Evolutionary conservation across 1,140 invertebrate genomes (phyloP).

Genomic region (Penaeus japonicus): DNA sequence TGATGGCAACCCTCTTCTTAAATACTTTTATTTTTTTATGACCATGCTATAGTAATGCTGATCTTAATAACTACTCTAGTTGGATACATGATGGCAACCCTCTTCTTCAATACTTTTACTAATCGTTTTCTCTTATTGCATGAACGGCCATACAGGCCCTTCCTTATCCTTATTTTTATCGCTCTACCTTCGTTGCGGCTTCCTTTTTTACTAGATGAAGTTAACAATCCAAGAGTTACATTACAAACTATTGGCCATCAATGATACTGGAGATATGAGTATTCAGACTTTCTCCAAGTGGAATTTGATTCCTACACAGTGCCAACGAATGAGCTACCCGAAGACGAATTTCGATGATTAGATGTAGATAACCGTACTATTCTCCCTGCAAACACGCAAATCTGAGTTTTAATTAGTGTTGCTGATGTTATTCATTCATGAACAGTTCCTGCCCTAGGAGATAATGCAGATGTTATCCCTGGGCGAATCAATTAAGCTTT

Average conservation of each 20-base stretch:
- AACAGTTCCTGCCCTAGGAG: conserved; percentile 70
- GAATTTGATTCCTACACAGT: conserved; percentile 18
- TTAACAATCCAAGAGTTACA: conserved; percentile 67
- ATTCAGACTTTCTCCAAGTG: conserved; percentile 14
- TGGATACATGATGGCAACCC: no score
- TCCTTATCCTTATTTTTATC: not conserved
- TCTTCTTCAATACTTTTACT: no score
- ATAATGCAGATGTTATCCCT: conserved; percentile 74
- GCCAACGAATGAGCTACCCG: not conserved
- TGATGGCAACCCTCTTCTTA: no score
- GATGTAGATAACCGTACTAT: conserved; percentile 1
- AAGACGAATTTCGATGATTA: not conserved
- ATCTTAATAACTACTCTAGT: no score
- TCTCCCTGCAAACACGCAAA: conserved; percentile 1
- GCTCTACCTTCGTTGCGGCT: conserved; percentile 60
- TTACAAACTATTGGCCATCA: conserved; percentile 74
- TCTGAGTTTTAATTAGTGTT: conserved; percentile 2
- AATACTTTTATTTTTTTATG: no score
- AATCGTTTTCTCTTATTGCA: no score
- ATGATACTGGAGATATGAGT: conserved; percentile 70
- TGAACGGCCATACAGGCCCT: no score
- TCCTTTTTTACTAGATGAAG: conserved; percentile 72
- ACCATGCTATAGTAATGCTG: no score
- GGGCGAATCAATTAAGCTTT: conserved; percentile 72
- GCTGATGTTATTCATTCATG: conserved; percentile 76